These are phyloP conservation scores for Grammomys surdaster DNA, from an alignment of 2,113 vertebrate species.

Conservation along the genomic window DNA sequence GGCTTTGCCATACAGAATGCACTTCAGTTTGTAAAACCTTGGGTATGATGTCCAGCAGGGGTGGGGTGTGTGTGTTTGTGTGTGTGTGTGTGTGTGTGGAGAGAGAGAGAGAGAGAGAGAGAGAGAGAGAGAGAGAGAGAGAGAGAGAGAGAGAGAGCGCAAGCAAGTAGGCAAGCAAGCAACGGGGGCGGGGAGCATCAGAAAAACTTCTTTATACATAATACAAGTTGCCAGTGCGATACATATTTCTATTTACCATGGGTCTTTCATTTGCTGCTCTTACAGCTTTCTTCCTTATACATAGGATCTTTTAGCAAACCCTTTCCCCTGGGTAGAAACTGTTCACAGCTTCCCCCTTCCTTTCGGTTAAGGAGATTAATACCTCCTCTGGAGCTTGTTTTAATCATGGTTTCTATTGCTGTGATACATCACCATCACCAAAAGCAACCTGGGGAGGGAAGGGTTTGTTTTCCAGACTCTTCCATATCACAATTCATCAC, in stretches of 20 bases:
- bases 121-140: neutral
- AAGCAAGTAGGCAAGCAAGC: no score
- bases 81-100: no score
- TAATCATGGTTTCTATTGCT: neutral
- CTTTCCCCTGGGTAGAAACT: neutral
- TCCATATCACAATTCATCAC: neutral
- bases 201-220: neutral
- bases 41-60: neutral
- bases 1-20: neutral
- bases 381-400: no score
- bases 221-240: neutral
- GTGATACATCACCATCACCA: no score
- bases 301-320: neutral
- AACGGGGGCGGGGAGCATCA: no score
- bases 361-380: neutral
- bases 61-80: neutral
- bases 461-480: neutral
- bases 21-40: neutral
- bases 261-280: neutral
- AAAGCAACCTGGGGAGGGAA: neutral
- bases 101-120: conserved; percentile 24
- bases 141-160: conserved; percentile 4
- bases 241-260: neutral
- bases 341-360: neutral
- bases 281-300: neutral